Evolutionary conservation across 2,888 invertebrate species (phyloP).

Genomic region (Strigamia transsilvanica): DNA sequence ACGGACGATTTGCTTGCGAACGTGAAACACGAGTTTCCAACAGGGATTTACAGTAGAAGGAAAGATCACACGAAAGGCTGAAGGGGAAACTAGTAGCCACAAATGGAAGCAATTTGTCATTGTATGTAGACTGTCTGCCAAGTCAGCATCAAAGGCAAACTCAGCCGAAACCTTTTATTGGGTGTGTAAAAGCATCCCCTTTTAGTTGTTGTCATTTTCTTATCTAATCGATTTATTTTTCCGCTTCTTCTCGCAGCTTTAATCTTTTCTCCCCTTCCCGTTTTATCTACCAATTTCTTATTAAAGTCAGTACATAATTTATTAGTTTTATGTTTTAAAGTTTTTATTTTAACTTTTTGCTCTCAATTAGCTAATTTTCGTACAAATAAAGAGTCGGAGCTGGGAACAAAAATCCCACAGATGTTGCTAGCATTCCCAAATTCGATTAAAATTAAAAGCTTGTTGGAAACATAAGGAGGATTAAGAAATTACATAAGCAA

Average conservation of each 20-base stretch:
- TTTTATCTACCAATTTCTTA: not conserved
- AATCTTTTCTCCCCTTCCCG: not conserved
- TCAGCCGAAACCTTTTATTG: conserved; percentile 11
- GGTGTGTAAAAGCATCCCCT: conserved; percentile 13
- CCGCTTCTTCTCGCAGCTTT: not conserved
- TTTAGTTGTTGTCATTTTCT: conserved; percentile 26
- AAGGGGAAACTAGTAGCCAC: conserved; percentile 21
- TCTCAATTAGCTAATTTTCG: not conserved
- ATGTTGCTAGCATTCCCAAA: not conserved
- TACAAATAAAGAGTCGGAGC: not conserved
- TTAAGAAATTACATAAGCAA: not conserved
- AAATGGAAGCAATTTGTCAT: conserved; percentile 30
- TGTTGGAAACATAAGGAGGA: not conserved
- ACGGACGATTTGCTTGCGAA: conserved; percentile 26
- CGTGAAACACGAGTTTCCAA: conserved; percentile 25
- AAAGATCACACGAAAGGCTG: not conserved
- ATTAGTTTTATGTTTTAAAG: not conserved
- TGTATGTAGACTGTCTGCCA: conserved; percentile 30
- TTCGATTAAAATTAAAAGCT: conserved; percentile 20
- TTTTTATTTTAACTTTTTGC: not conserved
- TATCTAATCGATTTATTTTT: conserved; percentile 13
- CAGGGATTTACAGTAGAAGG: not conserved
- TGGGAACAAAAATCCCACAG: not conserved
- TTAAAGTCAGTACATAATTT: not conserved
- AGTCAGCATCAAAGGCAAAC: conserved; percentile 5